Evolutionary conservation across 1,140 invertebrate species (phyloP).

Genomic region (Drosophila funebris): DNA sequence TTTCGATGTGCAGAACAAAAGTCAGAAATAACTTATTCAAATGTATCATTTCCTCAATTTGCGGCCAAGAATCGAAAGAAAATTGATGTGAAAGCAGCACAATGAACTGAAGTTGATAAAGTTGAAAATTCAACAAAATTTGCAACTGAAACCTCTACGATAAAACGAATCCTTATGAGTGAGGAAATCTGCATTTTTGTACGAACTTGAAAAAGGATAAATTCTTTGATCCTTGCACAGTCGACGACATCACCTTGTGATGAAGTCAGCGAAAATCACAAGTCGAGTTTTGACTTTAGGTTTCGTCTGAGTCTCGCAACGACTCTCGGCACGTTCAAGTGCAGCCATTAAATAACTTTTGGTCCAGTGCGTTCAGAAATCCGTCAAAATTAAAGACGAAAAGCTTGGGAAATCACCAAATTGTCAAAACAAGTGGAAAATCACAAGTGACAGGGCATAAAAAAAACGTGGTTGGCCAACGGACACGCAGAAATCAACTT

Average conservation of each 20-base stretch:
- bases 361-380: constrained; percentile 65
- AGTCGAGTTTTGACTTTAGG: neutral
- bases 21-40: constrained; percentile 78
- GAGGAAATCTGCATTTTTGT: constrained; percentile 16
- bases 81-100: too few species aligned
- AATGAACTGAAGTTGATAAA: constrained; percentile 27
- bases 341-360: constrained; percentile 75
- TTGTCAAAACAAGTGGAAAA: constrained; percentile 76
- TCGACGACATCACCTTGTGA: neutral
- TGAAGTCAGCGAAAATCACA: constrained; percentile 45
- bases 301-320: constrained; percentile 1
- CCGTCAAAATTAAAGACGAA: constrained; percentile 62
- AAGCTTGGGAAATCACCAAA: constrained; percentile 72
- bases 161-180: neutral
- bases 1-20: constrained; percentile 28
- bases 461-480: constrained; percentile 46
- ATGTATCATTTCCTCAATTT: constrained; percentile 77
- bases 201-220: constrained; percentile 2
- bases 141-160: constrained; percentile 2
- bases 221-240: neutral
- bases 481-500: constrained; percentile 40
- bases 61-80: constrained; percentile 29
- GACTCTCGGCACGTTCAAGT: constrained; percentile 71
- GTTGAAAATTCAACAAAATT: constrained; percentile 39
- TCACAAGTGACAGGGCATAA: constrained; percentile 63